Conservation (phyloP, 2,888 invertebrate species). For the Linyphia triangularis region DNA sequence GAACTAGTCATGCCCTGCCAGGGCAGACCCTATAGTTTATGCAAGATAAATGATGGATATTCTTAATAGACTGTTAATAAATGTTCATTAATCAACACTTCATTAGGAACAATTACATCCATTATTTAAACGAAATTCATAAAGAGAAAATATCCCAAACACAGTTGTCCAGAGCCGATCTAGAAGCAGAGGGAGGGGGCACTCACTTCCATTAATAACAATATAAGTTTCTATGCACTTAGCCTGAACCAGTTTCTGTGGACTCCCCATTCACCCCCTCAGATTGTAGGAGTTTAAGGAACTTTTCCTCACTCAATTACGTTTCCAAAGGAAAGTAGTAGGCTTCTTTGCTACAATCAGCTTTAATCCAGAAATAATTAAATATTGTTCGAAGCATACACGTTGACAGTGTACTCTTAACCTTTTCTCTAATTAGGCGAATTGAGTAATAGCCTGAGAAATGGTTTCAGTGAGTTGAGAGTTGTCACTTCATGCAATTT, state of each 20-base stretch:
- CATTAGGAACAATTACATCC: neutral
- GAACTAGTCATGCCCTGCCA: neutral
- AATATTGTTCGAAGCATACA: neutral
- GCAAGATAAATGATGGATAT: neutral
- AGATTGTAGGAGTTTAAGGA: constrained; percentile 19
- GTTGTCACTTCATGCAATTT: no score
- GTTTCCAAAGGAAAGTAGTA: neutral
- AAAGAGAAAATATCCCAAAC: neutral
- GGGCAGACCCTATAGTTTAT: neutral
- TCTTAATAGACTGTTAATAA: neutral
- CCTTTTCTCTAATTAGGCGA: no score
- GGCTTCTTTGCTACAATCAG: constrained; percentile 43
- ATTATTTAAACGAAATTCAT: constrained; percentile 31
- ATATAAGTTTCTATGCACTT: neutral
- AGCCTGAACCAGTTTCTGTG: neutral
- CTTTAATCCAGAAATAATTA: constrained; percentile 55
- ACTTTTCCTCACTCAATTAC: constrained; percentile 59
- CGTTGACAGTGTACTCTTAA: no score
- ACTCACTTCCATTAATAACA: neutral
- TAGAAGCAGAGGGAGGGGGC: neutral
- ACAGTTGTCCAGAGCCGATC: neutral
- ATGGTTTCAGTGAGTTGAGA: no score
- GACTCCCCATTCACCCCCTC: neutral
- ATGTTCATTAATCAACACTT: constrained; percentile 4
- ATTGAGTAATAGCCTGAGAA: no score